Evolutionary conservation across 2,797 vertebrate genomes (phyloP).

Genomic region (Odontamblyopus rebecca): DNA sequence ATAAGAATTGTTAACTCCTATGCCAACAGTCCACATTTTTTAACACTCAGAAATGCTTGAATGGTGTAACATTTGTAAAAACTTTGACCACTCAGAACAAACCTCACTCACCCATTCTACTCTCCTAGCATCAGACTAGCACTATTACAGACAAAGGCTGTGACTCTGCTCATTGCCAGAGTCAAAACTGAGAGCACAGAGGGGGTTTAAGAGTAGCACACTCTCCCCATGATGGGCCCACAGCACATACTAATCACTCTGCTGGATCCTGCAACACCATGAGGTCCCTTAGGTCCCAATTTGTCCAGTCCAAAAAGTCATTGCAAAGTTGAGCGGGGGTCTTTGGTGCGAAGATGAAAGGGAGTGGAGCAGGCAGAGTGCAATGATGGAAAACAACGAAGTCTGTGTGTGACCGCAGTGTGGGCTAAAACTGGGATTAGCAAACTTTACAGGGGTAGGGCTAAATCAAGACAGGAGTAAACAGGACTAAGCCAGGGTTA

Average conservation of each 20-base stretch:
- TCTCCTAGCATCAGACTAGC: not conserved
- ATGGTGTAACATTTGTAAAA: not conserved
- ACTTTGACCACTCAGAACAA: not conserved
- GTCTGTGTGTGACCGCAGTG: conserved; percentile 15
- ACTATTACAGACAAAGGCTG: not conserved
- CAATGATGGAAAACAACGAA: conserved; percentile 27
- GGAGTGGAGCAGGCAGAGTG: conserved; percentile 6
- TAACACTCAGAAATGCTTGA: not conserved
- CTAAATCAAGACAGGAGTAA: not conserved
- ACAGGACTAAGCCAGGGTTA: too few relatives aligned
- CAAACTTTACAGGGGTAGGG: conserved; percentile 18
- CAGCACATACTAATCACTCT: conserved; percentile 42
- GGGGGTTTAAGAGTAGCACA: conserved; percentile 39
- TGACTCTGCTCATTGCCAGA: conserved; percentile 29
- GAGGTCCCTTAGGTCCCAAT: conserved; percentile 45
- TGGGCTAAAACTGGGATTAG: conserved; percentile 24
- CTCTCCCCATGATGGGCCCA: conserved; percentile 36
- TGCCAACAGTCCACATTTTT: not conserved
- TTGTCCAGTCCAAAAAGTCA: conserved; percentile 32
- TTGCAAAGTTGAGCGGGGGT: conserved; percentile 18
- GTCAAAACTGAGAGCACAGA: conserved; percentile 25
- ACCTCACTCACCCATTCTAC: not conserved
- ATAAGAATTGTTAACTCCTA: too few relatives aligned
- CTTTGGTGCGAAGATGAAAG: conserved; percentile 31
- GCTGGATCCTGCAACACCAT: conserved; percentile 44